Conservation (phyloP, 2,113 vertebrate genomes). For the Trichechus manatus region DNA sequence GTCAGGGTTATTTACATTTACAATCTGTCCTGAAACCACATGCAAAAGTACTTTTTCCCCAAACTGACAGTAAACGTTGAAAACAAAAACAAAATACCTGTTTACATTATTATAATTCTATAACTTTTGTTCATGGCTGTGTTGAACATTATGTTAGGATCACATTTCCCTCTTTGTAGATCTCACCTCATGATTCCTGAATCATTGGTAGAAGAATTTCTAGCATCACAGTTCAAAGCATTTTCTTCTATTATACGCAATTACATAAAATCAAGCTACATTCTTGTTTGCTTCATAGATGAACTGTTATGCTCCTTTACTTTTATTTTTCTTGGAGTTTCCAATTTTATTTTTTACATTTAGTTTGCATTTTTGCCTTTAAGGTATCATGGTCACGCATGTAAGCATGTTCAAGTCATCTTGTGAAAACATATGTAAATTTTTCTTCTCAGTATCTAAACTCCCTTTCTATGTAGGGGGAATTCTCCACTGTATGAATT, state of each 20-base stretch:
- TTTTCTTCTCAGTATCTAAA: background rate
- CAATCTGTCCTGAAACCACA: background rate
- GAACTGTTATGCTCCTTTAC: background rate
- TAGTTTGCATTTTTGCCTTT: background rate
- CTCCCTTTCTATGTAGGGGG: background rate
- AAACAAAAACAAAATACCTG: background rate
- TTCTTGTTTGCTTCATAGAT: background rate
- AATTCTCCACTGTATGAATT: background rate
- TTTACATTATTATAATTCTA: background rate
- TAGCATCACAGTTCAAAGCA: background rate
- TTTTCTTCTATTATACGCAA: background rate
- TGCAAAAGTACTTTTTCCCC: background rate
- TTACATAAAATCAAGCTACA: background rate
- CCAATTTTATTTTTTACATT: background rate
- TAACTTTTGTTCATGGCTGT: background rate
- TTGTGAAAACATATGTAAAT: background rate
- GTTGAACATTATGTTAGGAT: background rate
- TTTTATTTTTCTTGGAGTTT: constrained; percentile 29
- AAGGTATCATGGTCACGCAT: background rate
- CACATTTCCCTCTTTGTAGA: background rate
- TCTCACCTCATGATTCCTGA: background rate
- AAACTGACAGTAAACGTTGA: background rate
- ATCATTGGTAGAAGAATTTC: background rate
- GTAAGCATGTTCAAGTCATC: background rate
- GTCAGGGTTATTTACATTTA: background rate